Evolutionary conservation across 1,140 invertebrate genomes (phyloP).

Genomic region (Penaeus japonicus): DNA sequence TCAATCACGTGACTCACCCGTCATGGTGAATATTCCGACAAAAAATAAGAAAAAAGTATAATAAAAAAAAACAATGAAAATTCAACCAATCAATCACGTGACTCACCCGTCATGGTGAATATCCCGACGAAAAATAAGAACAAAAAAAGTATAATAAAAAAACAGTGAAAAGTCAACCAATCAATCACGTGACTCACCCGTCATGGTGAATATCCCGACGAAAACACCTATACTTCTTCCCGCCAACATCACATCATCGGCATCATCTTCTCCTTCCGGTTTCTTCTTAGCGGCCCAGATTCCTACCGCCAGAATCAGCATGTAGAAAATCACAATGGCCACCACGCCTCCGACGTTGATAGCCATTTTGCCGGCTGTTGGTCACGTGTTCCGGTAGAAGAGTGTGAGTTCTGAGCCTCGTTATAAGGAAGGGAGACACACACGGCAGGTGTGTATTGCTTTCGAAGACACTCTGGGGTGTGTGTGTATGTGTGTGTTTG

Average conservation of each 20-base stretch:
- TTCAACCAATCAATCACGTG: neutral
- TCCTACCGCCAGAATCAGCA: conserved; percentile 75
- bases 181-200: conserved; percentile 71
- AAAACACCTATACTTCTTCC: conserved; percentile 78
- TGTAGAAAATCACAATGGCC: conserved; percentile 77
- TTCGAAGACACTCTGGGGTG: no score
- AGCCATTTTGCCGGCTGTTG: conserved; percentile 59
- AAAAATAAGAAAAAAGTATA: neutral
- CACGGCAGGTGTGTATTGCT: no score
- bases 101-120: conserved; percentile 79
- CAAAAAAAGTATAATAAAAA: neutral
- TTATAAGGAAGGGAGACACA: no score
- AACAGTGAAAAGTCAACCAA: neutral
- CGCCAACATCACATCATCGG: conserved; percentile 78
- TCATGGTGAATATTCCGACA: conserved; percentile 81
- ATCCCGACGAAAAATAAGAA: conserved; percentile 73
- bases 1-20: conserved; percentile 71
- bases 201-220: conserved; percentile 81
- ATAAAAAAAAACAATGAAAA: no score
- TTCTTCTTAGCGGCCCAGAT: conserved; percentile 77
- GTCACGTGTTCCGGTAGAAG: neutral
- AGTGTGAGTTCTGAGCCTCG: no score
- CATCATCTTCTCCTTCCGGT: conserved; percentile 67
- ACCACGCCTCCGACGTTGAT: conserved; percentile 73
- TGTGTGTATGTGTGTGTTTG: no score